Evolutionary conservation across 2,888 invertebrate genomes (phyloP).

Genomic region (Eupithecia subumbrata): DNA sequence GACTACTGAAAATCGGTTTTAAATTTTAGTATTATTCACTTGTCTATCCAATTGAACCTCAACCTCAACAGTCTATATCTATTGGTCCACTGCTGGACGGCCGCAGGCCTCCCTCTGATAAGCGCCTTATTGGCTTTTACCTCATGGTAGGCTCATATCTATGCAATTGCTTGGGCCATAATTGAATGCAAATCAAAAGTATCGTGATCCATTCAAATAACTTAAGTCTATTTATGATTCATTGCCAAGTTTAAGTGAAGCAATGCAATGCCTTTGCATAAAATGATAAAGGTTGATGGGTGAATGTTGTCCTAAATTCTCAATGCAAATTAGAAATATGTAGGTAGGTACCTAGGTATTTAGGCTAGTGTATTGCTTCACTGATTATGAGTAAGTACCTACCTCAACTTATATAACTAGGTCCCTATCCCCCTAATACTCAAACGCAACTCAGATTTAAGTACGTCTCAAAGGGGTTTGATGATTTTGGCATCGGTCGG

Average conservation of each 20-base stretch:
- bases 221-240: slow-evolving; percentile 13
- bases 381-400: too few relatives aligned
- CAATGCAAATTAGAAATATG: neutral
- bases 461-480: too few relatives aligned
- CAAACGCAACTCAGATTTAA: too few relatives aligned
- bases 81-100: too few relatives aligned
- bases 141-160: too few relatives aligned
- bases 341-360: neutral
- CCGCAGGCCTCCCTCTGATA: too few relatives aligned
- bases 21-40: neutral
- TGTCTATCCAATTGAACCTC: neutral
- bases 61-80: too few relatives aligned
- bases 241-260: slow-evolving; percentile 23
- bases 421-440: too few relatives aligned
- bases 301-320: slow-evolving; percentile 37
- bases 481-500: too few relatives aligned
- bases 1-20: too few relatives aligned
- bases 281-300: slow-evolving; percentile 19
- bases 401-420: too few relatives aligned
- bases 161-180: neutral
- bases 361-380: neutral
- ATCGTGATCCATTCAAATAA: slow-evolving; percentile 10
- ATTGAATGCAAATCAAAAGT: slow-evolving; percentile 10
- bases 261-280: slow-evolving; percentile 15
- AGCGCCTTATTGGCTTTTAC: too few relatives aligned